Percentiles rank a stretch among this genome's conserved stretches.
Conservation (phyloP, 2,888 invertebrate genomes). For the Cryptocephalus moraei region DNA sequence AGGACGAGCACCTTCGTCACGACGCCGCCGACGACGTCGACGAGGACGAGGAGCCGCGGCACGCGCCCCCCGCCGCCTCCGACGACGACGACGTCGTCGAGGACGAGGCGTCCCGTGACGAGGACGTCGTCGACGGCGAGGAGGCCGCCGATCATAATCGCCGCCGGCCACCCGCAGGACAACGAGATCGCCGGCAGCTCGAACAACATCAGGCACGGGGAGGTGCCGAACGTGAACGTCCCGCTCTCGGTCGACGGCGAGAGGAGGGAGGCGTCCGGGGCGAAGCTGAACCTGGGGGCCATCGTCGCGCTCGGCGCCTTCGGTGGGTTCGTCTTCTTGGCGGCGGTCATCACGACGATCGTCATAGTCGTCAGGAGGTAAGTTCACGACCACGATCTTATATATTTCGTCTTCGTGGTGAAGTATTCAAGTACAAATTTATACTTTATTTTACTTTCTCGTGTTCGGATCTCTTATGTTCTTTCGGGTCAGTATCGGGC, state of each 20-base stretch:
- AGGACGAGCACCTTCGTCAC: constrained; percentile 7
- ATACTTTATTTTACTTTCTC: too few species aligned
- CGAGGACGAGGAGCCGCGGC: constrained; percentile 29
- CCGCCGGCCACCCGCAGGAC: constrained; percentile 60
- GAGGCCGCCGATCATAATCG: constrained; percentile 34
- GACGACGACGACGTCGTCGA: constrained; percentile 25
- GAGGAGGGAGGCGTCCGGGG: constrained; percentile 47
- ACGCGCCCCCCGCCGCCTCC: constrained; percentile 30
- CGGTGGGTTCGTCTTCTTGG: constrained; percentile 82
- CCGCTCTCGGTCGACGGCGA: constrained; percentile 56
- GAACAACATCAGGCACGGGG: constrained; percentile 48
- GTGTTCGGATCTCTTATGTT: too few species aligned
- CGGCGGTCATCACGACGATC: constrained; percentile 80
- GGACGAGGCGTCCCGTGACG: constrained; percentile 13
- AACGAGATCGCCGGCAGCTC: constrained; percentile 56
- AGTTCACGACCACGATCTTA: too few species aligned
- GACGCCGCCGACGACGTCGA: constrained; percentile 18
- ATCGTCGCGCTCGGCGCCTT: constrained; percentile 84
- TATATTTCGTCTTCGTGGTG: too few species aligned
- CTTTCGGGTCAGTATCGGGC: too few species aligned
- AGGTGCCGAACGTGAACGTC: constrained; percentile 56
- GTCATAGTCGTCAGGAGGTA: constrained; percentile 83
- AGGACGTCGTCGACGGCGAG: constrained; percentile 14
- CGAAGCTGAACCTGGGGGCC: constrained; percentile 73
- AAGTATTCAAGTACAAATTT: too few species aligned